Evolutionary conservation across 2,888 invertebrate genomes (phyloP), one percentile per base, ranked within the genome.

Genomic region (Junonia oenone): DNA sequence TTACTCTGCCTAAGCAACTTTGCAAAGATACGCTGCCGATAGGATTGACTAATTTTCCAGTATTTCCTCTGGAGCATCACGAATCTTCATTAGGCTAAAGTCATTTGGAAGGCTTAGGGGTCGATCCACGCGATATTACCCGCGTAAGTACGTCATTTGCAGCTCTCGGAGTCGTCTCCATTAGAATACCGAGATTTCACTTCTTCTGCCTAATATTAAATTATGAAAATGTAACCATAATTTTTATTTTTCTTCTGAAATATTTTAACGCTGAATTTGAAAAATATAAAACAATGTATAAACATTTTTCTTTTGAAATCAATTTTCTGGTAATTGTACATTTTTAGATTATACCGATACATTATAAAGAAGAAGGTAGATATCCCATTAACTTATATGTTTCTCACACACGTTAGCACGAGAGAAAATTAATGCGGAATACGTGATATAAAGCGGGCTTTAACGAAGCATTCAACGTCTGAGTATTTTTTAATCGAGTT

Each of bases 1-100:
- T 89, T 89, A 88, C 87, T 87, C 86, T 78, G 78, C 73, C 72
- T 76, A 75, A 71, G 73, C 73, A 76, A 75, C 72, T 78, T 69
- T 73, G 69, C 72, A 69, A 71, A 82, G 83, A 88, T 84, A 75
- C 72, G 71, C 65, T 74, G 45, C 50, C 73, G 83, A 84, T 87
- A 84, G 81, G 77, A 84, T 82, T 83, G 85, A 85, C 86, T 84
- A 89, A 88, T 88, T 87, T 81, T 72, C 77, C 75, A 82, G 76
- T 82, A 78, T 78, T 75, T 75, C 61, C 74, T 78, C 71, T 73
- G 78, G 75, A 75, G 75, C 73, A 69, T 68, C 72, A 61, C 69
- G 72, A 51, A 80, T 76, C 79, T 81, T 86, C 82, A 86, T 86
- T 86, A 82, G 74, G 78, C 73, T 66, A 68, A 70, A 73, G 73